Conservation (phyloP, 2,113 vertebrate genomes). For the Ammospiza caudacuta region DNA sequence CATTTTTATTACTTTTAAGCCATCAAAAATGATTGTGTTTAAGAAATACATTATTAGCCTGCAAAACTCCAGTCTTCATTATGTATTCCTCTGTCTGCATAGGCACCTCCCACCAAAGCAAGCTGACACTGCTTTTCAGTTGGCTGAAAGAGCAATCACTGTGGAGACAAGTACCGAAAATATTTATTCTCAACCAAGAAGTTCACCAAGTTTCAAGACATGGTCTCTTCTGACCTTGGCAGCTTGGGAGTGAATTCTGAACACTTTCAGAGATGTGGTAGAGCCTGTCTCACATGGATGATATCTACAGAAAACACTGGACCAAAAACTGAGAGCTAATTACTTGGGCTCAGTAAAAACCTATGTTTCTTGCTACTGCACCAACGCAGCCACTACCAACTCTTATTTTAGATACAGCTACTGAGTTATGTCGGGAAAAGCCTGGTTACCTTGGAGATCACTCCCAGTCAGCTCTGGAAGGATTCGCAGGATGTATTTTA, state of each 20-base stretch:
- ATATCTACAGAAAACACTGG: neutral
- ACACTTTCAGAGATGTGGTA: neutral
- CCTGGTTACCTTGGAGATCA: constrained; percentile 63
- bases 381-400: neutral
- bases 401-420: constrained; percentile 23
- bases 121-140: neutral
- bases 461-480: neutral
- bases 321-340: neutral
- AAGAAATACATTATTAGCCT: neutral
- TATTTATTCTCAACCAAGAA: neutral
- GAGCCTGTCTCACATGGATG: neutral
- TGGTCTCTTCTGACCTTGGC: neutral
- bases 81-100: neutral
- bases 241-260: neutral
- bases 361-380: neutral
- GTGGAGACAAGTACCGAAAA: neutral
- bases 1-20: neutral
- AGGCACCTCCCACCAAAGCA: neutral
- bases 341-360: neutral
- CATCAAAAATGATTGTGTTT: neutral
- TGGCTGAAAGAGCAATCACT: neutral
- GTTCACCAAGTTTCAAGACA: neutral
- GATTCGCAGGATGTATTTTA: neutral
- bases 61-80: neutral
- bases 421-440: constrained; percentile 11